A percentile compares a stretch with the other conserved stretches of the same genome.
These are phyloP conservation scores for Onychomys leucogaster DNA, from an alignment of 2,797 vertebrate species.

Conservation along the genomic window DNA sequence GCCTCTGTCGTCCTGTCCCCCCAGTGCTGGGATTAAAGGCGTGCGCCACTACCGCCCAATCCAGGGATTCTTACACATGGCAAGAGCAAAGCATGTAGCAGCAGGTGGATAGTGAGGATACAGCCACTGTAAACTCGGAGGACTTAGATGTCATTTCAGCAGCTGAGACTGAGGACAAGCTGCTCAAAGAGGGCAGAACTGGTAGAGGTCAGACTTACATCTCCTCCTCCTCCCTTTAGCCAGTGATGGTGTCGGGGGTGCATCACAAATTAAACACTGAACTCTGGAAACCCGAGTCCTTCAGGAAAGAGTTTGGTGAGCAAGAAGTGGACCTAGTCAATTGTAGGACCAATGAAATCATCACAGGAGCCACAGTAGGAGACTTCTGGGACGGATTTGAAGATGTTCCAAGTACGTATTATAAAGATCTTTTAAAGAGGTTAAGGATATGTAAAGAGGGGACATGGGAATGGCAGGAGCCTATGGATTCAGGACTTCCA, in stretches of 20 bases:
- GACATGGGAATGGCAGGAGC: background rate
- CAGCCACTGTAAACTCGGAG: background rate
- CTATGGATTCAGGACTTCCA: background rate
- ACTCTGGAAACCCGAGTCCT: conserved; percentile 90
- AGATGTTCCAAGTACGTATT: conserved; percentile 88
- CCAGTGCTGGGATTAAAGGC: too few species aligned
- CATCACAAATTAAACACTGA: conserved; percentile 89
- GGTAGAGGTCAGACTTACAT: background rate
- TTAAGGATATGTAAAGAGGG: background rate
- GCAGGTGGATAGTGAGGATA: background rate
- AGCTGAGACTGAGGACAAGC: background rate
- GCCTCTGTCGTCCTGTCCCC: too few species aligned
- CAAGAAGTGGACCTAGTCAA: conserved; percentile 91
- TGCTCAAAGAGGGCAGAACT: background rate
- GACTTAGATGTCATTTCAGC: background rate
- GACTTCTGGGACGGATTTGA: conserved; percentile 92
- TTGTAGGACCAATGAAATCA: conserved; percentile 90
- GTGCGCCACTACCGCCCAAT: too few species aligned
- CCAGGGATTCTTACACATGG: background rate
- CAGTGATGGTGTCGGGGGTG: conserved; percentile 91
- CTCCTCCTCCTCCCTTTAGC: conserved; percentile 77
- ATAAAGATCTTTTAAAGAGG: background rate
- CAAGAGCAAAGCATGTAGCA: background rate
- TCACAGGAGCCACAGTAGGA: conserved; percentile 90
- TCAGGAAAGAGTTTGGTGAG: conserved; percentile 90